Evolutionary conservation across 2,113 vertebrate species (phyloP).

Genomic region (Rhynchopsitta pachyrhyncha): DNA sequence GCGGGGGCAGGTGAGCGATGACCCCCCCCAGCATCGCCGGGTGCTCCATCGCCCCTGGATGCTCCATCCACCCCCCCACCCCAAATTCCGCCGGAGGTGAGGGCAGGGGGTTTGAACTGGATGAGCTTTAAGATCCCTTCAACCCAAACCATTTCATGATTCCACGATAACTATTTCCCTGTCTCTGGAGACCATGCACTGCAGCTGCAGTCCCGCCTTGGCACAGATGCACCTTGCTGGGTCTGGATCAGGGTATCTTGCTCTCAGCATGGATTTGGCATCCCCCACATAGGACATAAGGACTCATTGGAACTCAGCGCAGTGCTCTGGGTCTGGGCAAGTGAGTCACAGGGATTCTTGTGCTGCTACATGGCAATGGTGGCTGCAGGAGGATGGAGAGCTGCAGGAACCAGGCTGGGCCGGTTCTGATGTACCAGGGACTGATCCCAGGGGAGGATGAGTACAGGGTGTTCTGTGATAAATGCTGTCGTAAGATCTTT

Average conservation of each 20-base stretch:
- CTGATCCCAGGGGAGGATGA: not conserved
- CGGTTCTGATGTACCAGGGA: not conserved
- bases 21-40: no score
- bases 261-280: not conserved
- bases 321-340: not conserved
- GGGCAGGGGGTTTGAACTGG: not conserved
- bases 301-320: not conserved
- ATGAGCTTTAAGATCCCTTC: not conserved
- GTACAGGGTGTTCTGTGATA: not conserved
- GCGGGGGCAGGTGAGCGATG: no score
- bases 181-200: not conserved
- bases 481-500: not conserved
- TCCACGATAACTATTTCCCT: not conserved
- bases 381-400: not conserved
- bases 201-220: not conserved
- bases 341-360: not conserved
- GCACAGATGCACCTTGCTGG: not conserved
- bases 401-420: not conserved
- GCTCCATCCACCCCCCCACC: no score
- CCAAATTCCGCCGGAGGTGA: not conserved
- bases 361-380: not conserved
- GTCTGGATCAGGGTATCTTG: not conserved
- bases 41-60: no score
- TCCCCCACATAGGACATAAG: not conserved
- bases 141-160: not conserved